A percentile compares a stretch with the other conserved stretches of the same genome.
Conservation (phyloP, 2,113 vertebrate genomes). For the Irena cyanogastra region DNA sequence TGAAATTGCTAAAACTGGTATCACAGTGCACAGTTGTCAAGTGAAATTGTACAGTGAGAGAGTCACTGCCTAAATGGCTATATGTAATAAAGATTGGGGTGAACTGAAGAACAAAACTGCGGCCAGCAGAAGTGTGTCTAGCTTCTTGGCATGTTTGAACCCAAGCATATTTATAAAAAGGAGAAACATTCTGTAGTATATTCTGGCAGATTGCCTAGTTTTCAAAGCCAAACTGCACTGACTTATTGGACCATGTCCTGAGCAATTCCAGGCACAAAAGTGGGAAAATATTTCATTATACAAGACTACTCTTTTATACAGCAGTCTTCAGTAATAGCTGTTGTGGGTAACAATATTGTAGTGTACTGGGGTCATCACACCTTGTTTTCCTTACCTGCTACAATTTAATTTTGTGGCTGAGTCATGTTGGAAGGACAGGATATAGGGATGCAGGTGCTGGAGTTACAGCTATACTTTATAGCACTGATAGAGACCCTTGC, state of each 20-base stretch:
- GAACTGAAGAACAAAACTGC: neutral
- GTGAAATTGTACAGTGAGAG: neutral
- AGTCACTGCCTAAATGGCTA: neutral
- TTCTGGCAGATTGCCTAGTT: neutral
- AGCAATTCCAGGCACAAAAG: neutral
- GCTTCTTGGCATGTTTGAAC: neutral
- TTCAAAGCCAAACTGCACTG: neutral
- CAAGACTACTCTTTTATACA: neutral
- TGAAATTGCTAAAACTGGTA: constrained; percentile 31
- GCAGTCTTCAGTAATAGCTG: neutral
- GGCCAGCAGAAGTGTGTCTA: neutral
- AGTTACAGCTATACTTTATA: neutral
- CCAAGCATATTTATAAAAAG: neutral
- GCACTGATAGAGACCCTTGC: neutral
- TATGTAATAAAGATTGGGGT: neutral
- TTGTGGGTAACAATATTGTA: neutral
- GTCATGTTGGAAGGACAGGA: neutral
- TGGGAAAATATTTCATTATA: neutral
- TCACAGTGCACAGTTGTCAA: neutral
- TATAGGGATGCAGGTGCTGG: neutral
- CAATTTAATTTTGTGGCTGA: neutral
- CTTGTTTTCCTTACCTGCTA: neutral
- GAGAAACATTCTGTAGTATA: neutral
- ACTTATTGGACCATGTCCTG: neutral
- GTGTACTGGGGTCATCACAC: neutral